A percentile compares a stretch with the other conserved stretches of the same genome.
Evolutionary conservation across 2,113 vertebrate species (phyloP).

Genomic region (Podarcis muralis): DNA sequence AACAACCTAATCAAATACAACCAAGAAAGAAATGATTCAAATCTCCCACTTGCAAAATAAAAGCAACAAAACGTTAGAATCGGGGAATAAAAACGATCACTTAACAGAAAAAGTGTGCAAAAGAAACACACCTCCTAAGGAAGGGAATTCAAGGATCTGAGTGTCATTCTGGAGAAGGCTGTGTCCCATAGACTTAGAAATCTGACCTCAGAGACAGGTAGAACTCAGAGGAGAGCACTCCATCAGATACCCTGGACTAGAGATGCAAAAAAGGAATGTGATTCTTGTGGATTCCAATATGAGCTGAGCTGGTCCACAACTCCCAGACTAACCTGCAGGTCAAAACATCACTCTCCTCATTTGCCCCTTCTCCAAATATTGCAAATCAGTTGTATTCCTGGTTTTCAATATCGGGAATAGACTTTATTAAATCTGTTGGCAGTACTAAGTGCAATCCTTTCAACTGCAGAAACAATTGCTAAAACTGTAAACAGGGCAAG

Average conservation of each 20-base stretch:
- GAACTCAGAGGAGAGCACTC: neutral
- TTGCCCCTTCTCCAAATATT: no score
- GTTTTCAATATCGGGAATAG: neutral
- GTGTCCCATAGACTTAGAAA: neutral
- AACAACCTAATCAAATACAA: neutral
- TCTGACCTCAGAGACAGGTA: neutral
- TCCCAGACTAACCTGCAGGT: neutral
- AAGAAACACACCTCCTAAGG: neutral
- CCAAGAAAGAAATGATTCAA: neutral
- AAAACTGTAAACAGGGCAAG: neutral
- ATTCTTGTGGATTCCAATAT: neutral
- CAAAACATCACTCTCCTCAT: neutral
- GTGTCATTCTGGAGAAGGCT: neutral
- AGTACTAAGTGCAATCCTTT: neutral
- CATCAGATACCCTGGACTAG: neutral
- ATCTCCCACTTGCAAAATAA: neutral
- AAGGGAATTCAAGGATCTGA: neutral
- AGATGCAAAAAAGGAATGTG: neutral
- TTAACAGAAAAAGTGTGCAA: neutral
- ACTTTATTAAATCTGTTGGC: conserved; percentile 26
- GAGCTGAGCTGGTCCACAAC: neutral
- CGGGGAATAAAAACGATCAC: neutral
- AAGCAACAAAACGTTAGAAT: neutral
- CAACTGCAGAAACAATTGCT: neutral
- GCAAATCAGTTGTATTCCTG: no score